Percentiles rank a stretch among this genome's conserved stretches.
These are phyloP conservation scores for Drosophila neotestacea DNA, from an alignment of 2,888 invertebrate species.

Conservation along the genomic window DNA sequence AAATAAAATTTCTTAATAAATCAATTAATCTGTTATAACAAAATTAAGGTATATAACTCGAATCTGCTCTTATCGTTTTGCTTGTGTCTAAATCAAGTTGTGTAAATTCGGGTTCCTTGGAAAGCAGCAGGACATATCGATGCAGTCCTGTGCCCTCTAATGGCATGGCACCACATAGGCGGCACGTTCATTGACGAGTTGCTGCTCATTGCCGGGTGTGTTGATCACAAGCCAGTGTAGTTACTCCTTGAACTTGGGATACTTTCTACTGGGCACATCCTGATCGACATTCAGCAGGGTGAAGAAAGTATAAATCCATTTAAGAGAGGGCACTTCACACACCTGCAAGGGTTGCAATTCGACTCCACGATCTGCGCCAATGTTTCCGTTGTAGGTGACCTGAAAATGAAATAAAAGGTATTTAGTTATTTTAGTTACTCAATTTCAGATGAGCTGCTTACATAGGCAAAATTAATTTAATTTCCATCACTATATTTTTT, in stretches of 20 bases:
- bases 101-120: conserved; percentile 88
- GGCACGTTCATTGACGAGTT: conserved; percentile 90
- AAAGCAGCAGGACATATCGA: conserved; percentile 91
- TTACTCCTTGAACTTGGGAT: conserved; percentile 93
- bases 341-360: conserved; percentile 89
- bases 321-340: conserved; percentile 62
- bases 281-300: conserved; percentile 87
- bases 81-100: conserved; percentile 86
- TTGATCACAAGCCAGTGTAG: conserved; percentile 96
- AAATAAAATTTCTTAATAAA: background rate
- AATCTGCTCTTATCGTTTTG: conserved; percentile 85
- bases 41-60: conserved; percentile 87
- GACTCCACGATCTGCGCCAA: conserved; percentile 88
- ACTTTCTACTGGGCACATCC: conserved; percentile 93
- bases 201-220: conserved; percentile 90
- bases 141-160: conserved; percentile 90
- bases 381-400: conserved; percentile 82
- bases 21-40: no score
- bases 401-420: conserved; percentile 17
- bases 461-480: conserved; percentile 46
- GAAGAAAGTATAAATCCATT: conserved; percentile 66
- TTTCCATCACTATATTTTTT: no score
- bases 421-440: background rate
- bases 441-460: conserved; percentile 33
- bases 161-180: conserved; percentile 93